Percentiles rank a stretch among this genome's conserved stretches.
These are phyloP conservation scores for Chloropsis hardwickii DNA, from an alignment of 2,113 vertebrate genomes.

Conservation along the genomic window DNA sequence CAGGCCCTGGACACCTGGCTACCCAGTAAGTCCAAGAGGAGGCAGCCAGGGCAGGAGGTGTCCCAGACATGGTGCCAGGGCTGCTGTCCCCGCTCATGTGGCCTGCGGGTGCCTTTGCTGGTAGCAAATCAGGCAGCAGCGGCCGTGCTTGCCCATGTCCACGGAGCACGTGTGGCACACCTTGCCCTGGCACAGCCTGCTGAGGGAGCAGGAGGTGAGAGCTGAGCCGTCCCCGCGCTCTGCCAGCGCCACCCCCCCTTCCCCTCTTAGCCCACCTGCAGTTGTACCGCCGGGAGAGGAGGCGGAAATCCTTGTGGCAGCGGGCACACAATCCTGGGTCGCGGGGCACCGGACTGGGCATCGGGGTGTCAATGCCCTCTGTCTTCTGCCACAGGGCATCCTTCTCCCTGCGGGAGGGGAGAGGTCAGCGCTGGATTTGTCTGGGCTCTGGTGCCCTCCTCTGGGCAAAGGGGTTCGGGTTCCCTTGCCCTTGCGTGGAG, in stretches of 20 bases:
- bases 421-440: background rate
- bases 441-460: constrained; percentile 30
- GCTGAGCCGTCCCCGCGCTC: rapidly evolving
- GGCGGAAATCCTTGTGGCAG: constrained; percentile 68
- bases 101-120: constrained; percentile 38
- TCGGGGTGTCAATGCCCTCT: constrained; percentile 26
- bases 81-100: background rate
- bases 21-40: background rate
- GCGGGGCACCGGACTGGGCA: background rate
- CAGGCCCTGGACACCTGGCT: rapidly evolving
- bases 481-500: rapidly evolving
- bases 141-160: constrained; percentile 53
- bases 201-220: background rate
- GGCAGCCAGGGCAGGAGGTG: background rate
- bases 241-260: rapidly evolving
- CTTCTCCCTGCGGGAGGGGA: constrained; percentile 62
- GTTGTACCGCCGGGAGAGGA: constrained; percentile 66
- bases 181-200: constrained; percentile 63
- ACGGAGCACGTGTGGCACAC: constrained; percentile 71
- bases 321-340: constrained; percentile 17
- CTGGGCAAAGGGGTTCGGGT: background rate
- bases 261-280: constrained; percentile 66
- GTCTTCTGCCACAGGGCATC: constrained; percentile 73
- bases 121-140: constrained; percentile 65
- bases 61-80: rapidly evolving